Percentiles rank a stretch among this genome's conserved stretches.
These are phyloP conservation scores for Hipposideros larvatus DNA, from an alignment of 2,797 vertebrate species.

Conservation along the genomic window DNA sequence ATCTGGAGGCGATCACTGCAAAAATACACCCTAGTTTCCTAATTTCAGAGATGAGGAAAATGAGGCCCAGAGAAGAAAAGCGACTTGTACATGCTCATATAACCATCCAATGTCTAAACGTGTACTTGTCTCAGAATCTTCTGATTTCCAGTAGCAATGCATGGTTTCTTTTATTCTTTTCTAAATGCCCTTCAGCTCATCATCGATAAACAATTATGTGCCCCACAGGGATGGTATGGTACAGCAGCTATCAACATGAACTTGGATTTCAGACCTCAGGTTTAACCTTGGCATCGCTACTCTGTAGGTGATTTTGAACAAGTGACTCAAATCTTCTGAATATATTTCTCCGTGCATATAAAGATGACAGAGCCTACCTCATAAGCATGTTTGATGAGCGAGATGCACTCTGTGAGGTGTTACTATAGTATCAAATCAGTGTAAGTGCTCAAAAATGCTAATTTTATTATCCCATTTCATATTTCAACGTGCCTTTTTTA, in stretches of 20 bases:
- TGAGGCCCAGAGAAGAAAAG: background rate
- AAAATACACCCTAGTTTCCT: background rate
- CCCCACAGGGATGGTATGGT: background rate
- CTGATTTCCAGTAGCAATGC: background rate
- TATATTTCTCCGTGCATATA: background rate
- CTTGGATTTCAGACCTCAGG: background rate
- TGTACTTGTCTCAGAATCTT: background rate
- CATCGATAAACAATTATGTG: background rate
- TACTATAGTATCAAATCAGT: background rate
- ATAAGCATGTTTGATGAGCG: background rate
- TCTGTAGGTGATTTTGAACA: background rate
- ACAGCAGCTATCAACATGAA: background rate
- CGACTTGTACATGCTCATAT: fast-evolving
- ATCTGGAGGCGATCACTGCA: background rate
- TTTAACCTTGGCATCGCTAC: background rate
- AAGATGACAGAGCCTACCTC: background rate
- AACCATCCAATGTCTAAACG: fast-evolving
- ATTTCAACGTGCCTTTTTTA: background rate
- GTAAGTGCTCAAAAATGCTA: background rate
- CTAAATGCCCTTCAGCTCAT: background rate
- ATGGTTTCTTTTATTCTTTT: background rate
- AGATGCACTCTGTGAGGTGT: background rate
- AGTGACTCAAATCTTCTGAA: background rate
- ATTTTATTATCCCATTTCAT: too few species aligned
- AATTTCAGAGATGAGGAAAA: background rate